Percentiles rank a stretch among this genome's conserved stretches.
phyloP scores from a whole-genome alignment of 2,113 vertebrate species.

The Charadrius vociferus region DNA sequence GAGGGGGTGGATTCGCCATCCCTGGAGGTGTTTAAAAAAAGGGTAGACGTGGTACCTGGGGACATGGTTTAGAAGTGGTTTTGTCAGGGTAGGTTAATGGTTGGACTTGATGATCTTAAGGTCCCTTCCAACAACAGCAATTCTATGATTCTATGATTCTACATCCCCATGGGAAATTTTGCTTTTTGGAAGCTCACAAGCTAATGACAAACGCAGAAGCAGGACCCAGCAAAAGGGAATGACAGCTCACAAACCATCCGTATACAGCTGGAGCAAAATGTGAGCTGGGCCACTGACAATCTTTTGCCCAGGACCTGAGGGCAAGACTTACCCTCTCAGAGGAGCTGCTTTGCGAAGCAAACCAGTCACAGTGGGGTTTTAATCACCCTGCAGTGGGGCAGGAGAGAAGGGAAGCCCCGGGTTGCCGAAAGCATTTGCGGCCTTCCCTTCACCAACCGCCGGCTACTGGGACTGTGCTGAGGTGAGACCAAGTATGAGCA shows the following conservation, averaged over 20 bases:
- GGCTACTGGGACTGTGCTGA: not conserved
- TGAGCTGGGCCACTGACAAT: not conserved
- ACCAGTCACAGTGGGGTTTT: not conserved
- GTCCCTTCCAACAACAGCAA: too few species aligned
- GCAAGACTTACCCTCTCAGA: not conserved
- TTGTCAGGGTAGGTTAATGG: too few species aligned
- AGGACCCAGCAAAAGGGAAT: not conserved
- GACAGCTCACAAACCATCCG: not conserved
- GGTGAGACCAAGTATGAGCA: not conserved
- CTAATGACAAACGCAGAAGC: not conserved
- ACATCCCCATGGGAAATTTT: not conserved
- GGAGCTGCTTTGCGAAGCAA: not conserved
- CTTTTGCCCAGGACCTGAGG: not conserved
- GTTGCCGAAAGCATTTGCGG: not conserved
- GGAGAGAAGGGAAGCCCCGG: not conserved
- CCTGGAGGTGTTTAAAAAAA: too few species aligned
- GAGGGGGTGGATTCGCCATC: too few species aligned
- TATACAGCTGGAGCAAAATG: not conserved
- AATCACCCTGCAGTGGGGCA: not conserved
- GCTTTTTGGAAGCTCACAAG: not conserved
- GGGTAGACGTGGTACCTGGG: too few species aligned
- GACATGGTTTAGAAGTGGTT: too few species aligned
- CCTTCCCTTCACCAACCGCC: accelerated
- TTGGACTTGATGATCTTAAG: too few species aligned
- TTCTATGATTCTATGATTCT: too few species aligned